These are phyloP conservation scores for Paralvinella palmiformis DNA, from an alignment of 1,140 invertebrate species.

Conservation along the genomic window DNA sequence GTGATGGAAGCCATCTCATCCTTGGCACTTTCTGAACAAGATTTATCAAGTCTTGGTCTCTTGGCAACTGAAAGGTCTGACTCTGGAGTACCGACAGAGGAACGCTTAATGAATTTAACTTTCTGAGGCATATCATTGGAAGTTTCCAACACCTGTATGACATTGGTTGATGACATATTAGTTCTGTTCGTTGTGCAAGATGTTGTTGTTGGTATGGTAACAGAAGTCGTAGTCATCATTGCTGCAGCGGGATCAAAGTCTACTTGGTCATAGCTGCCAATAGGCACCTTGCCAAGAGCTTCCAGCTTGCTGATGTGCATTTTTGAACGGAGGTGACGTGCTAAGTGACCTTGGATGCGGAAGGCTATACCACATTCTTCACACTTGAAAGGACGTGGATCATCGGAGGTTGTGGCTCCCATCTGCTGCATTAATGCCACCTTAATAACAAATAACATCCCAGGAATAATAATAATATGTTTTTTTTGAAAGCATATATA, in stretches of 20 bases:
- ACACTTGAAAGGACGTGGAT: constrained; percentile 91
- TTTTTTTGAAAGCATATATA: neutral
- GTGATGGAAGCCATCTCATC: no score
- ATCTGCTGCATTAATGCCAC: constrained; percentile 73
- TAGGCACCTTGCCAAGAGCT: constrained; percentile 73
- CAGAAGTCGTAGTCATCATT: neutral
- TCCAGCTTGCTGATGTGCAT: constrained; percentile 95
- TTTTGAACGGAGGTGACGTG: constrained; percentile 93
- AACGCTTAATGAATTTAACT: neutral
- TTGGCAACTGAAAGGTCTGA: neutral
- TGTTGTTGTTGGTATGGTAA: no score
- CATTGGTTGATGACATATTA: no score
- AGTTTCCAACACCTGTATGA: no score
- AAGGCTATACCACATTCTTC: constrained; percentile 93
- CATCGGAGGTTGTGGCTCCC: constrained; percentile 63
- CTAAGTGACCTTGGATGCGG: constrained; percentile 89
- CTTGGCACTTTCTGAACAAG: neutral
- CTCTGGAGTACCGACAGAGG: neutral
- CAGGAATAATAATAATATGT: neutral
- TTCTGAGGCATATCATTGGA: no score
- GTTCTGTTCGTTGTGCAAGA: no score
- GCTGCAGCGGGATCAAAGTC: neutral
- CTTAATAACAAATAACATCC: neutral
- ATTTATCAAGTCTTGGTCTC: neutral
- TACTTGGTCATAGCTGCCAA: neutral